phyloP scores from a whole-genome alignment of 1,140 invertebrate species.

The Trichoplusia ni region DNA sequence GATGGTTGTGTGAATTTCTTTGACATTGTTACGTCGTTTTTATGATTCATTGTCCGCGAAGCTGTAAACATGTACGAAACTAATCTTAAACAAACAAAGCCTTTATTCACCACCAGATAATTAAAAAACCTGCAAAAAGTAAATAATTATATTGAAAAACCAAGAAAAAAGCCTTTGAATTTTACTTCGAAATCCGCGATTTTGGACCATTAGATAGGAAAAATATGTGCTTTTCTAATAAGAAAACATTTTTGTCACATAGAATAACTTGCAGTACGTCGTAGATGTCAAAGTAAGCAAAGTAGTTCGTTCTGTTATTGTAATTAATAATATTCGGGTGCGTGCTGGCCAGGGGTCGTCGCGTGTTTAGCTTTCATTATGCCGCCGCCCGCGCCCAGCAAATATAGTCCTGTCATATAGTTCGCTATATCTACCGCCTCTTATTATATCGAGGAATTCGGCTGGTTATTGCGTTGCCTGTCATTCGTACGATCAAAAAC shows the following conservation, averaged over 20 bases:
- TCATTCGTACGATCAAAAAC: slow-evolving; percentile 2
- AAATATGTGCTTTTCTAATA: not conserved
- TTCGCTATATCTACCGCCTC: slow-evolving; percentile 48
- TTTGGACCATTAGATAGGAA: no score
- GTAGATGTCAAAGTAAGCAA: no score
- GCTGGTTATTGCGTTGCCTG: slow-evolving; percentile 15
- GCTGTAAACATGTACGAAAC: no score
- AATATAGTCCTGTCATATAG: slow-evolving; percentile 58
- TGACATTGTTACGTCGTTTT: no score
- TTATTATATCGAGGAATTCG: slow-evolving; percentile 31
- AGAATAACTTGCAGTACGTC: slow-evolving; percentile 6
- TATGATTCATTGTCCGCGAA: no score
- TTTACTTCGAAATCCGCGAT: no score
- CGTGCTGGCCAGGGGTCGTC: slow-evolving; percentile 50
- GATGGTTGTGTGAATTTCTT: no score
- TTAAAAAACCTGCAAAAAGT: no score
- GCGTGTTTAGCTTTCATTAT: slow-evolving; percentile 76
- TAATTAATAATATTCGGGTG: slow-evolving; percentile 57
- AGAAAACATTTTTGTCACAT: slow-evolving; percentile 14
- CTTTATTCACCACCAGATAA: no score
- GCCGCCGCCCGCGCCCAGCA: slow-evolving; percentile 58
- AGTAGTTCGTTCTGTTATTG: slow-evolving; percentile 38
- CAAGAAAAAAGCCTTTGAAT: no score
- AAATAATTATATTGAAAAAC: no score
- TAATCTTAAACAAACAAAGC: no score